Base-by-base conservation (phyloP, 2,888 invertebrate genomes). In the Acronicta psi region DNA sequence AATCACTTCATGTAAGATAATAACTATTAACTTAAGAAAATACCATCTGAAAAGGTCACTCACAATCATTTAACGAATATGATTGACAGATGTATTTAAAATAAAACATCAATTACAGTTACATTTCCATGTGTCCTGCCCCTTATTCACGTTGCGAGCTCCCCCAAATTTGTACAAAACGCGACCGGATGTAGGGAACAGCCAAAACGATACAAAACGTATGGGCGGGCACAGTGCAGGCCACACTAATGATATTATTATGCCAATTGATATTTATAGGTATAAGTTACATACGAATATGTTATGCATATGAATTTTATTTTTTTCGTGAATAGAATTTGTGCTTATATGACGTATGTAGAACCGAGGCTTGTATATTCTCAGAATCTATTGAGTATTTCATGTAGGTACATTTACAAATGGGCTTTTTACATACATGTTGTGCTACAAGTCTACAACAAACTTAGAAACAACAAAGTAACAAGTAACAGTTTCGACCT, bases 151-250 rank as follows among this genome's bases (percentile, higher is more conserved):
- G 60, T 54, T 34, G 61, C 51, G 54, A 25, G 51, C 44, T 69
- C 74, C 81, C 83, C 87, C 79, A 60, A 70, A 75, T 50, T 52
- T 55, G 53, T 70, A 78, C 77, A 75, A 81, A 83, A 80, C 74
- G 66, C 69, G 50, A 81, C 83, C 86, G 87, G 86, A 86, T 79
- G 86, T 80, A 83, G 86, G 87, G 85, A 78, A 69, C 69, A 69
- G 70, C 68, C 82, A 80, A 88, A 91, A 84, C 81, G 81, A 68
- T 88, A 92, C 89, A 92, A 92, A 93, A 90, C 88, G 89, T 81
- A 88, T 91, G 92, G 93, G 93, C 90, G 93, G 89, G 82, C 69
- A 80, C 84, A 72, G 76, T 77, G 67, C 75, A 79, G 81, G 76
- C 81, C 80, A 75, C 80, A 62, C 77, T 89, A 89, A 91, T 90